Evolutionary conservation across 2,797 vertebrate genomes (phyloP).

Genomic region (Leptoclinus maculatus): DNA sequence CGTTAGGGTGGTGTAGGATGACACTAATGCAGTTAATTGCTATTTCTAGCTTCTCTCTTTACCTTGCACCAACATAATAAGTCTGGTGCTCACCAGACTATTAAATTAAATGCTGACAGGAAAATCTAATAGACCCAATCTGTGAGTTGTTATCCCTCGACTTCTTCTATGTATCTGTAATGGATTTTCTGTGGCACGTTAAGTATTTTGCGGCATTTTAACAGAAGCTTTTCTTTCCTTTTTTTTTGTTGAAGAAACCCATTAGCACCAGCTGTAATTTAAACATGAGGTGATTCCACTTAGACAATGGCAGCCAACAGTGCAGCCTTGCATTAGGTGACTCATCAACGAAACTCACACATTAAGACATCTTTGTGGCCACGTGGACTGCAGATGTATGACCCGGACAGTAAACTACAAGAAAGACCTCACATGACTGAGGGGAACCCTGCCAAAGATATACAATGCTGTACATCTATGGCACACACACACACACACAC

Average conservation of each 20-base stretch:
- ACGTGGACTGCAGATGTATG: conserved; percentile 50
- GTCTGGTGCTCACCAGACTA: not conserved
- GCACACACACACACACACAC: not conserved
- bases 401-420: conserved; percentile 46
- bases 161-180: conserved; percentile 3
- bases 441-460: conserved; percentile 3
- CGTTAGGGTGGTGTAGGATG: not conserved
- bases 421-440: conserved; percentile 1
- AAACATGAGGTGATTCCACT: not conserved
- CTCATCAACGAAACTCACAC: conserved; percentile 27
- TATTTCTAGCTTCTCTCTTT: conserved; percentile 1
- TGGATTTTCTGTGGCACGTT: not conserved
- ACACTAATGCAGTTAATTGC: not conserved
- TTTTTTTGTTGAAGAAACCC: not conserved
- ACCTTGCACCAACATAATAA: not conserved
- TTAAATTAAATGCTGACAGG: not conserved
- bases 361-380: conserved; percentile 11
- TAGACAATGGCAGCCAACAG: not conserved
- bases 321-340: conserved; percentile 25
- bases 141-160: not conserved
- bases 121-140: conserved; percentile 1
- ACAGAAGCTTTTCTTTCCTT: not conserved
- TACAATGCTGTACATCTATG: not conserved
- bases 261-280: conserved; percentile 1
- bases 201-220: not conserved